Conservation (phyloP, 2,797 vertebrate genomes). For the Syncerus caffer region DNA sequence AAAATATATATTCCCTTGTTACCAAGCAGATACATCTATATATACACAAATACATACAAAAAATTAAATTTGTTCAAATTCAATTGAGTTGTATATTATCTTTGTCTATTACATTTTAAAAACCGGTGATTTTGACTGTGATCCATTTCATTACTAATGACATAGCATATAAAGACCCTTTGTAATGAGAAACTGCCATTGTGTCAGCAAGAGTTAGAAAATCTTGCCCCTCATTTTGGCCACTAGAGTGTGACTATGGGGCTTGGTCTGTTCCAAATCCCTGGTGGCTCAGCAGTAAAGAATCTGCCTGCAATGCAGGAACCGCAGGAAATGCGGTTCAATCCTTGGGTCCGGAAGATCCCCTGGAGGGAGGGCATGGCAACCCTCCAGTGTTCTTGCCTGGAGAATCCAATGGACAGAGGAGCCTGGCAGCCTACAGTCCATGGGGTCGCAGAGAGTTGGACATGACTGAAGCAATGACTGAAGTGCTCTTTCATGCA, state of each 20-base stretch:
- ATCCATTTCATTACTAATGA: background rate
- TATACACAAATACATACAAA: background rate
- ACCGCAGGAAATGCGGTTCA: too few species aligned
- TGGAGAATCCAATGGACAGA: too few species aligned
- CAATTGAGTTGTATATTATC: background rate
- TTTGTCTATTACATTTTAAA: background rate
- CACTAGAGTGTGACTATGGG: background rate
- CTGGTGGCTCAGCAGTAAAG: too few species aligned
- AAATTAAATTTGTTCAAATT: background rate
- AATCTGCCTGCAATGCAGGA: too few species aligned
- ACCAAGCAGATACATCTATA: background rate
- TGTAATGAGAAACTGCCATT: background rate
- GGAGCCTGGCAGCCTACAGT: too few species aligned
- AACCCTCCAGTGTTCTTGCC: too few species aligned
- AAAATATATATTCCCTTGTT: background rate
- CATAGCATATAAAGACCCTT: background rate
- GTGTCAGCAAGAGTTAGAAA: background rate
- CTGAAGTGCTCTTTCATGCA: too few species aligned
- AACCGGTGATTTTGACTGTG: background rate
- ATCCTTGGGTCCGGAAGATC: too few species aligned
- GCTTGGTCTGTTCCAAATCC: background rate
- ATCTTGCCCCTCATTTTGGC: background rate
- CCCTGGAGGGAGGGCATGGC: too few species aligned
- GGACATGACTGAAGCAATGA: too few species aligned
- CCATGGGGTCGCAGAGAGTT: too few species aligned